Evolutionary conservation across 2,888 invertebrate genomes (phyloP), one percentile per base, ranked within the genome.

Genomic region (Machimus atricapillus): DNA sequence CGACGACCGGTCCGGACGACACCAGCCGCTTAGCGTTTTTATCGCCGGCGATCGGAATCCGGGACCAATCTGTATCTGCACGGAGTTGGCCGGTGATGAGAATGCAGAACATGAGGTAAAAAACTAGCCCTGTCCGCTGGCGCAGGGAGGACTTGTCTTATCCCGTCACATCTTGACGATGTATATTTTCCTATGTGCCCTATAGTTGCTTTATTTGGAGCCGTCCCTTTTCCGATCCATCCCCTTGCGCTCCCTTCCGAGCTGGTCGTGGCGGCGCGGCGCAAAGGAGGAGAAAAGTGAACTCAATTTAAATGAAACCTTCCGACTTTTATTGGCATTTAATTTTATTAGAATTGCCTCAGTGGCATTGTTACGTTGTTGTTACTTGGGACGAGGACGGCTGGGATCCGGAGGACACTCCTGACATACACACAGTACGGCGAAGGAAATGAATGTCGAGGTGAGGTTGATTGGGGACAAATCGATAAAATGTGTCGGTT

Each of bases 251-350:
- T 3, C n/a, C 46, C 46, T 14, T 5, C 23, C 19, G 66, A 9
- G 23, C 58, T 58, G 58, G 14, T 27, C 12, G 19, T 27, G 27
- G 66, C 56, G 14, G 27, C 46, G 31, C 16, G 27, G 27, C 19
- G 56, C 8, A 58, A 58, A 82, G 52, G 34, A 58, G 58, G 82
- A 58, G 58, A 66, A 82, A 82, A 82, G 58, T 85, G 73, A 74
- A 46, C 74, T 85, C 74, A 85, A 85, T 74, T 85, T 74, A 74
- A 85, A 85, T 85, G 85, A 85, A 43, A 74, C 74, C 85, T 73
- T 85, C 74, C 74, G 85, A 85, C 85, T 85, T 85, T 85, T 85
- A 85, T 85, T 85, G 85, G 85, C 74, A 85, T 85, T 85, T 85
- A 85, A 85, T 85, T 85, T 85, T 85, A 85, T 85, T 85, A 85